Conservation (phyloP, 2,113 vertebrate species). For the Chamaea fasciata region DNA sequence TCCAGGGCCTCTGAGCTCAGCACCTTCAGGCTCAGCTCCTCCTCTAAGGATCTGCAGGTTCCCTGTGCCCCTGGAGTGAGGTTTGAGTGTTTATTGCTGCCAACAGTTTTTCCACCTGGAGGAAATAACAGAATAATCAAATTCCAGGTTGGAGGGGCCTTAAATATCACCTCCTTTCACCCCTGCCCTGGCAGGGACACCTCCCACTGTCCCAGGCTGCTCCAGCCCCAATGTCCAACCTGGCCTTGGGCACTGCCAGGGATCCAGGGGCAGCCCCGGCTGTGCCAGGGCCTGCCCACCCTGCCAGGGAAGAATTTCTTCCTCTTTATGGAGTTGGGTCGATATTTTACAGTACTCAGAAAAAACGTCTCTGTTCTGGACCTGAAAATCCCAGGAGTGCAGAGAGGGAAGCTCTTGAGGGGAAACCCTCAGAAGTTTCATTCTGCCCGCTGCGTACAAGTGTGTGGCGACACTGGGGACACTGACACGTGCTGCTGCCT, state of each 20-base stretch:
- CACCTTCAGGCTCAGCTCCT: background rate
- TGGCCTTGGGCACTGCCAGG: background rate
- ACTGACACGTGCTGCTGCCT: rapidly evolving
- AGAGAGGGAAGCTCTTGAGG: background rate
- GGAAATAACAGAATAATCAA: background rate
- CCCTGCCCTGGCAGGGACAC: background rate
- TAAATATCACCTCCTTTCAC: background rate
- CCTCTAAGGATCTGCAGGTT: background rate
- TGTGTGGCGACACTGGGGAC: background rate
- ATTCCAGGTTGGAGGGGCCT: background rate
- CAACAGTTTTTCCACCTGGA: background rate
- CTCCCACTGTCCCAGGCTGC: background rate
- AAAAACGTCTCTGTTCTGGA: background rate
- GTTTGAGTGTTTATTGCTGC: background rate
- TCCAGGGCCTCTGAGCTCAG: background rate
- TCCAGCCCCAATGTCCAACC: rapidly evolving
- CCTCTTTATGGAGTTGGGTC: background rate
- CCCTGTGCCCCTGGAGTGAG: background rate
- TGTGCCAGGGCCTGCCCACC: background rate
- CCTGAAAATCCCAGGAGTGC: background rate
- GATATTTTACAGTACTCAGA: background rate
- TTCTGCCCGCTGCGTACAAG: background rate
- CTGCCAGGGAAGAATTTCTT: rapidly evolving
- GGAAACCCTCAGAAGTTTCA: background rate
- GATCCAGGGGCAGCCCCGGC: background rate